Percentiles rank a stretch among this genome's conserved stretches.
phyloP scores from a whole-genome alignment of 2,888 invertebrate genomes.

The Conchocele bisecta region DNA sequence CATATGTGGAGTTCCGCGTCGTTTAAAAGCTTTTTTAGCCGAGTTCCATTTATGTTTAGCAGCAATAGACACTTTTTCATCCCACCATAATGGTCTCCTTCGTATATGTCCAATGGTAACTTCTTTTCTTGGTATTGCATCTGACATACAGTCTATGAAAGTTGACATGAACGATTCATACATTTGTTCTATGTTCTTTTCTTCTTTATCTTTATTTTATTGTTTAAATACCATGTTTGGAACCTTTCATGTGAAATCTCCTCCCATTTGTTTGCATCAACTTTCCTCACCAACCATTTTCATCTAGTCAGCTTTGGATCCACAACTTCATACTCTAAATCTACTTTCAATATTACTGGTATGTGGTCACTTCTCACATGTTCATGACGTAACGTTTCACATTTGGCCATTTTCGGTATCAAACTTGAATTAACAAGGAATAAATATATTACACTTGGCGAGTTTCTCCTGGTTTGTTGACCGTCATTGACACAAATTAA shows the following conservation, averaged over 20 bases:
- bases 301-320: background rate
- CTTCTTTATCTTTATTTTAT: background rate
- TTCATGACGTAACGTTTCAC: constrained; percentile 3
- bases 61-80: background rate
- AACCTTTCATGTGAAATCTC: constrained; percentile 1
- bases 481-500: too few relatives aligned
- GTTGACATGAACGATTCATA: constrained; percentile 7
- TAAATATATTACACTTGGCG: constrained; percentile 14
- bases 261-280: background rate
- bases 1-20: constrained; percentile 4
- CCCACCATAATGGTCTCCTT: constrained; percentile 26
- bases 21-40: constrained; percentile 9
- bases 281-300: constrained; percentile 1
- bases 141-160: constrained; percentile 14
- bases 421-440: constrained; percentile 10
- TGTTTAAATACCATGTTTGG: background rate
- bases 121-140: constrained; percentile 8
- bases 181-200: constrained; percentile 4
- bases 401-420: constrained; percentile 1
- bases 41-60: background rate
- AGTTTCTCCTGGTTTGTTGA: too few relatives aligned
- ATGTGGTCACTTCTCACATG: constrained; percentile 1
- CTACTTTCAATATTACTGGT: background rate
- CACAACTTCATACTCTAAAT: background rate
- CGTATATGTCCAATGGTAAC: background rate